These are phyloP conservation scores for Epistrophella euchroma DNA, from an alignment of 2,888 invertebrate genomes.

Conservation along the genomic window DNA sequence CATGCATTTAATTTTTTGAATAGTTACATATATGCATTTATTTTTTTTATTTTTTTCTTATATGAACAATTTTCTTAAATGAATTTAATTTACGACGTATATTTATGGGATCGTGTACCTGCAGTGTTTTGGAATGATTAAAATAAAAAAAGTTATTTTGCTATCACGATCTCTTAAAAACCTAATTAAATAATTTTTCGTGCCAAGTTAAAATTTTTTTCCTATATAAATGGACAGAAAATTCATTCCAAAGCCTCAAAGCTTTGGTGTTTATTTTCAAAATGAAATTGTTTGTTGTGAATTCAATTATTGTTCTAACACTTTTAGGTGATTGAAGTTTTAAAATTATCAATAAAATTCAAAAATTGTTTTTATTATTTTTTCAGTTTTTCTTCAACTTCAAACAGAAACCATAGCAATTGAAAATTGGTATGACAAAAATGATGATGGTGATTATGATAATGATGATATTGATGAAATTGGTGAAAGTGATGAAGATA, in stretches of 20 bases:
- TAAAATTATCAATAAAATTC: neutral
- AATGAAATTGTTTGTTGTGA: neutral
- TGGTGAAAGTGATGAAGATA: neutral
- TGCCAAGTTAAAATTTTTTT: neutral
- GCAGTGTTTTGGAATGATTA: too few species aligned
- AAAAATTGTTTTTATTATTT: neutral
- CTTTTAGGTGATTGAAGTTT: neutral
- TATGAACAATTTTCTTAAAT: too few species aligned
- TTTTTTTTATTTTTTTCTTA: too few species aligned
- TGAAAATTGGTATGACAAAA: too few species aligned
- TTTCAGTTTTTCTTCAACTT: neutral
- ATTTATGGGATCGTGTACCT: too few species aligned
- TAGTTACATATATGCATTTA: too few species aligned
- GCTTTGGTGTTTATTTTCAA: neutral
- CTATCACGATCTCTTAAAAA: neutral
- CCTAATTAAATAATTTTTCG: neutral
- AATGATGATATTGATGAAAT: neutral
- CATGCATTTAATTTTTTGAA: too few species aligned
- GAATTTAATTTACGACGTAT: too few species aligned
- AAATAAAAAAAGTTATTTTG: neutral
- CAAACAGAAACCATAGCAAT: neutral
- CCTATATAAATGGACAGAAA: neutral
- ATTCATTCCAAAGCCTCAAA: neutral
- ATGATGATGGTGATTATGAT: neutral
- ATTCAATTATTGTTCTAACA: neutral